Percentiles rank a stretch among this genome's conserved stretches.
These are phyloP conservation scores for Melieria picta DNA, from an alignment of 2,888 invertebrate genomes.

Conservation along the genomic window DNA sequence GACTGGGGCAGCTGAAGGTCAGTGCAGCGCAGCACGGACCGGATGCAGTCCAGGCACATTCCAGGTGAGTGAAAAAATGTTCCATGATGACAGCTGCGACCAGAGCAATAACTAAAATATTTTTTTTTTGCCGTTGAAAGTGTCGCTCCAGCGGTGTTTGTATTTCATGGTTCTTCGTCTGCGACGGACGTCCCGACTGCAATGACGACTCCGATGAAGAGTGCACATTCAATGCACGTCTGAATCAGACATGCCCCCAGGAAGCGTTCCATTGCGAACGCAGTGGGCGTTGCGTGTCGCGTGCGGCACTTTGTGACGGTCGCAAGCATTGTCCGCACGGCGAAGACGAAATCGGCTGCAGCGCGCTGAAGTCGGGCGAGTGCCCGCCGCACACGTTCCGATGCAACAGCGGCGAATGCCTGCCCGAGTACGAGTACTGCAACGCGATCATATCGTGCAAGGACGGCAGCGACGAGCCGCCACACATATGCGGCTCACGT, in stretches of 20 bases:
- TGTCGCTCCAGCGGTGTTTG: slow-evolving; percentile 87
- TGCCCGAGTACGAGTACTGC: slow-evolving; percentile 91
- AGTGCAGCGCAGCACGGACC: slow-evolving; percentile 77
- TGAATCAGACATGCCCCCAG: slow-evolving; percentile 71
- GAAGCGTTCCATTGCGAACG: slow-evolving; percentile 79
- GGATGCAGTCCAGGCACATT: slow-evolving; percentile 89
- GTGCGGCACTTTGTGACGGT: slow-evolving; percentile 85
- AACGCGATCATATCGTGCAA: slow-evolving; percentile 87
- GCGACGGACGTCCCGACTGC: slow-evolving; percentile 83
- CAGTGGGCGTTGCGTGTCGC: slow-evolving; percentile 78
- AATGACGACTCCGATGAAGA: slow-evolving; percentile 89
- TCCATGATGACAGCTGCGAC: background rate
- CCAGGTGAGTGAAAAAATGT: slow-evolving; percentile 66
- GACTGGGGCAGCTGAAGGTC: slow-evolving; percentile 67
- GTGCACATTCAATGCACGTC: slow-evolving; percentile 70
- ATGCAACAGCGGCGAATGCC: slow-evolving; percentile 85
- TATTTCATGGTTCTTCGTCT: slow-evolving; percentile 93
- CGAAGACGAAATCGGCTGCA: slow-evolving; percentile 78
- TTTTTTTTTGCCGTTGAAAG: slow-evolving; percentile 64
- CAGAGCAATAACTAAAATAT: background rate
- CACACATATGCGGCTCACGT: slow-evolving; percentile 75
- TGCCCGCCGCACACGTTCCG: slow-evolving; percentile 87
- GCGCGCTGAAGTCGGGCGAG: slow-evolving; percentile 67
- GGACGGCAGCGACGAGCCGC: slow-evolving; percentile 90
- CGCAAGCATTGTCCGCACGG: slow-evolving; percentile 80